A percentile compares a stretch with the other conserved stretches of the same genome.
These are phyloP conservation scores for Thunnus albacares DNA, from an alignment of 2,797 vertebrate species.

Conservation along the genomic window DNA sequence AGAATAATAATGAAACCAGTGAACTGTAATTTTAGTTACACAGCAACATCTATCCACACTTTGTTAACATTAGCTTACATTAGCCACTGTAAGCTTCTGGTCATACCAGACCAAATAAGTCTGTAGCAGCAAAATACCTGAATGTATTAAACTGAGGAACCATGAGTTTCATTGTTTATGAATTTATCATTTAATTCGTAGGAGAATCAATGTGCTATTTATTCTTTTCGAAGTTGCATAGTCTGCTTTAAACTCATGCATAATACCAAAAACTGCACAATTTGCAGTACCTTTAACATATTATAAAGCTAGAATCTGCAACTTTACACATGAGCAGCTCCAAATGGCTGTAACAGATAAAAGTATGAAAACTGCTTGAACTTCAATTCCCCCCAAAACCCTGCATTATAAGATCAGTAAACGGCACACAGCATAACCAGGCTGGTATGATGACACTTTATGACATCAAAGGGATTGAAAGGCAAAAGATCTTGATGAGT, in stretches of 20 bases:
- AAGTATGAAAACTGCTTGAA: slow-evolving; percentile 16
- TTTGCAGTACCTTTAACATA: neutral
- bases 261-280: neutral
- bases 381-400: slow-evolving; percentile 14
- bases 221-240: neutral
- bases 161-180: neutral
- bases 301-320: neutral
- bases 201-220: neutral
- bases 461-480: slow-evolving; percentile 26
- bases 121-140: neutral
- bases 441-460: slow-evolving; percentile 26
- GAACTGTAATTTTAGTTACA: no score
- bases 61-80: no score
- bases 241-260: neutral
- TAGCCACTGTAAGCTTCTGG: no score
- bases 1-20: no score
- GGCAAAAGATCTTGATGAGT: slow-evolving; percentile 9
- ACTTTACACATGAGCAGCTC: neutral
- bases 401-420: slow-evolving; percentile 27
- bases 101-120: no score
- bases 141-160: neutral
- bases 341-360: neutral
- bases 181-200: neutral
- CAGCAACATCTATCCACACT: no score
- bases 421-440: neutral